These are phyloP conservation scores for Ctenopoma multispine DNA, from an alignment of 2,797 vertebrate genomes.

Conservation along the genomic window DNA sequence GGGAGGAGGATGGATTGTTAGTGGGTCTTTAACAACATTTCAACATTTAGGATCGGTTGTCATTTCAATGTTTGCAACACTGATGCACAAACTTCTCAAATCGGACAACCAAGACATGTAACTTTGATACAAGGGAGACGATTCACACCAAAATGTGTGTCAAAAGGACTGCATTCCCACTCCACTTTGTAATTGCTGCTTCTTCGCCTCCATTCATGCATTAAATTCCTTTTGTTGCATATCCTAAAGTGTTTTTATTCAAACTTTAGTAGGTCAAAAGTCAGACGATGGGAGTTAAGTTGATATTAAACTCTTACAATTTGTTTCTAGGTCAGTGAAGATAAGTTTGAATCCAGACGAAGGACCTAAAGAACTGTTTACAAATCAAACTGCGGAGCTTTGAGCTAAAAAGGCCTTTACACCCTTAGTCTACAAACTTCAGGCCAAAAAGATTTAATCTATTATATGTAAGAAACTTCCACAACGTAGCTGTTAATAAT, in stretches of 20 bases:
- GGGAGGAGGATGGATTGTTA: background rate
- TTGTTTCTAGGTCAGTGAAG: background rate
- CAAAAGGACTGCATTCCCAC: background rate
- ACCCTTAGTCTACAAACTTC: background rate
- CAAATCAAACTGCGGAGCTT: background rate
- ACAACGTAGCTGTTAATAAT: background rate
- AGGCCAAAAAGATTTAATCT: background rate
- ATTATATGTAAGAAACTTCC: background rate
- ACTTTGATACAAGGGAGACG: background rate
- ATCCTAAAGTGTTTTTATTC: background rate
- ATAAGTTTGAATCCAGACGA: background rate
- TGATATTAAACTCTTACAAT: background rate
- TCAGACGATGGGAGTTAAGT: background rate
- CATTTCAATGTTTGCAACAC: too few species aligned
- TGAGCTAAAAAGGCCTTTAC: background rate
- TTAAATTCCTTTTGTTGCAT: background rate
- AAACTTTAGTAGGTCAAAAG: background rate
- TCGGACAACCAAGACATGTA: too few species aligned
- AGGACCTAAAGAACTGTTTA: background rate
- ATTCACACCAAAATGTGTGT: background rate
- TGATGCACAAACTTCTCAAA: too few species aligned
- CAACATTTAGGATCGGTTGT: background rate
- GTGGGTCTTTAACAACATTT: background rate
- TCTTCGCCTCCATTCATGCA: conserved; percentile 14
- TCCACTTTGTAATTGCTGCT: background rate